Evolutionary conservation across 2,888 invertebrate species (phyloP).

Genomic region (Aricia artaxerxes): DNA sequence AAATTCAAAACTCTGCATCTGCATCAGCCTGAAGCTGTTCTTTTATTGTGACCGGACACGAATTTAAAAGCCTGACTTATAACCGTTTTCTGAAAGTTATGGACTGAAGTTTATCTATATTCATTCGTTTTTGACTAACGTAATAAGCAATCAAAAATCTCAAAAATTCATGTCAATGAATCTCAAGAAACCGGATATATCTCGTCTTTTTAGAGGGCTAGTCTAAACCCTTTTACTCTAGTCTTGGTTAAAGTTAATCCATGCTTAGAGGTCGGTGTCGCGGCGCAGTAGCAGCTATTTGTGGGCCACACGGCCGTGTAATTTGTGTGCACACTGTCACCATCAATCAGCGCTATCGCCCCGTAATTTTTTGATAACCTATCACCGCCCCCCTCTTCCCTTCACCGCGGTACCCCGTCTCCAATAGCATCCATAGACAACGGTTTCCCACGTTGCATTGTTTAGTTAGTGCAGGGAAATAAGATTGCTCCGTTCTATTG

Average conservation of each 20-base stretch:
- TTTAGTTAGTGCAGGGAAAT: background rate
- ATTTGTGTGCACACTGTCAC: slow-evolving; percentile 40
- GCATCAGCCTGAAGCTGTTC: no score
- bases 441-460: background rate
- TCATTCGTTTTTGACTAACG: background rate
- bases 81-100: background rate
- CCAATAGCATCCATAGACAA: background rate
- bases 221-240: no score
- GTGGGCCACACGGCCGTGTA: slow-evolving; percentile 38
- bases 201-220: background rate
- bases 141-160: background rate
- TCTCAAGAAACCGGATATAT: background rate
- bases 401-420: background rate
- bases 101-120: no score
- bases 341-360: slow-evolving; percentile 43
- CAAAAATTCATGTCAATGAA: background rate
- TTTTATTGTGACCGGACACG: background rate
- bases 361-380: slow-evolving; percentile 44
- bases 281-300: slow-evolving; percentile 33
- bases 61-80: background rate
- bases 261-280: background rate
- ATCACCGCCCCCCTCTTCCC: slow-evolving; percentile 35
- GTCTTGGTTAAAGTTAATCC: background rate
- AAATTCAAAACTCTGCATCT: no score
- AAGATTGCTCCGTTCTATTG: background rate